These are phyloP conservation scores for Mustela nigripes DNA, from an alignment of 2,113 vertebrate species.

Conservation along the genomic window DNA sequence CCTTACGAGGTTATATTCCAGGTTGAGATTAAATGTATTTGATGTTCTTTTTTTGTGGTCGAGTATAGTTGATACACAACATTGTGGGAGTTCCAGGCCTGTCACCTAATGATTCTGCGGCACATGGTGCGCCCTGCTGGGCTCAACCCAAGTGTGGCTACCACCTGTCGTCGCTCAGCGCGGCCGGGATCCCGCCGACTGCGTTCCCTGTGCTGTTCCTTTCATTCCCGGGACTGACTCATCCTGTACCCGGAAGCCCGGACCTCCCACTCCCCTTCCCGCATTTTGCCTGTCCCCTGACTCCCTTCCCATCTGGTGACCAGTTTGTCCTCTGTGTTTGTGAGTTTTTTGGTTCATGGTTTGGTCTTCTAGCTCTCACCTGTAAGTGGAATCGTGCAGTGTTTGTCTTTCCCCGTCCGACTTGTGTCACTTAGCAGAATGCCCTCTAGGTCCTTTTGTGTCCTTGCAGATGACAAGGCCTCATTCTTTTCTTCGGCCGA, in stretches of 20 bases:
- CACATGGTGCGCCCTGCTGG: accelerated
- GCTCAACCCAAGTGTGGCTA: not conserved
- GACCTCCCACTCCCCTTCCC: not conserved
- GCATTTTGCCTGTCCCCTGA: not conserved
- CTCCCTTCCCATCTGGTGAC: not conserved
- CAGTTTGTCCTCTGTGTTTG: not conserved
- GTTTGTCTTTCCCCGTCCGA: not conserved
- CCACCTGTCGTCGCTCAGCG: not conserved
- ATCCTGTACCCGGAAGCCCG: not conserved
- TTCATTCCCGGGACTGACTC: not conserved
- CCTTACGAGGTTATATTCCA: not conserved
- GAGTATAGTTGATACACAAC: not conserved
- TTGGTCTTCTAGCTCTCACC: not conserved
- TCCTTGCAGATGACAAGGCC: not conserved
- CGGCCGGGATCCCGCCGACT: accelerated
- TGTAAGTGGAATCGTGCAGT: accelerated
- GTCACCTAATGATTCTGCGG: not conserved
- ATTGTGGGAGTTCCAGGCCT: not conserved
- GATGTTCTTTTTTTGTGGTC: not conserved
- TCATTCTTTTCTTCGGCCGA: not conserved
- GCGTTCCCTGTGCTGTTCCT: not conserved
- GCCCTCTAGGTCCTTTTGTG: not conserved
- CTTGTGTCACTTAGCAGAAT: not conserved
- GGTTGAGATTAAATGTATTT: not conserved
- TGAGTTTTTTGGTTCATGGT: not conserved